phyloP scores from a whole-genome alignment of 2,797 vertebrate genomes.

The Peromyscus melanophrys region DNA sequence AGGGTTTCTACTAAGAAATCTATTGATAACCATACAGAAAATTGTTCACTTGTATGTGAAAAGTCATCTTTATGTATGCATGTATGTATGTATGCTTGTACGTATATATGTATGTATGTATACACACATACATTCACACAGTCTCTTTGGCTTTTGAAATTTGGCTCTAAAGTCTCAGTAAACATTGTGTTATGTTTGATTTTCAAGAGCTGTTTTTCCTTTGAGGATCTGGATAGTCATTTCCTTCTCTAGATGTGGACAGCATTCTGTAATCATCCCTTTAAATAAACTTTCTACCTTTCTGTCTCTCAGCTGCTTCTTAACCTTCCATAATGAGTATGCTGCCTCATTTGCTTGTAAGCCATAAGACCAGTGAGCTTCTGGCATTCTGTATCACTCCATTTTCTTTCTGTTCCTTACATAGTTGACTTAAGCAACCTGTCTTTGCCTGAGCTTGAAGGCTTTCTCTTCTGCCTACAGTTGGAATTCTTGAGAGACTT shows the following conservation, averaged over 20 bases:
- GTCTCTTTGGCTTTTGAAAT: neutral
- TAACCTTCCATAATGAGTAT: neutral
- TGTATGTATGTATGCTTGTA: neutral
- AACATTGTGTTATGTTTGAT: neutral
- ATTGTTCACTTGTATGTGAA: neutral
- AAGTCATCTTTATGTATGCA: neutral
- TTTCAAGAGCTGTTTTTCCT: neutral
- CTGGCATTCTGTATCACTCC: too few relatives aligned
- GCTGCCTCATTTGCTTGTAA: neutral
- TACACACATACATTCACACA: neutral
- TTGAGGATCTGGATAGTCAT: neutral
- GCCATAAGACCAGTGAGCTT: neutral
- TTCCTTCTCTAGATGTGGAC: neutral
- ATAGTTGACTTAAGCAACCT: too few relatives aligned
- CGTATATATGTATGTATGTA: neutral
- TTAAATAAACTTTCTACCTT: neutral
- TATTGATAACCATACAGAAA: neutral
- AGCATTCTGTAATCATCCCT: neutral
- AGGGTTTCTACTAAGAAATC: neutral
- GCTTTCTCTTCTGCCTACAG: neutral
- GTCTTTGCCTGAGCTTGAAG: too few relatives aligned
- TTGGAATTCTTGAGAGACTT: neutral
- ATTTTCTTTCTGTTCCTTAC: neutral
- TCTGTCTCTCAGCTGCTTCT: neutral
- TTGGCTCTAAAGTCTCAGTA: neutral